Percentiles rank a stretch among this genome's conserved stretches.
Conservation (phyloP, 1,140 invertebrate species). For the Caenorhabditis latens region DNA sequence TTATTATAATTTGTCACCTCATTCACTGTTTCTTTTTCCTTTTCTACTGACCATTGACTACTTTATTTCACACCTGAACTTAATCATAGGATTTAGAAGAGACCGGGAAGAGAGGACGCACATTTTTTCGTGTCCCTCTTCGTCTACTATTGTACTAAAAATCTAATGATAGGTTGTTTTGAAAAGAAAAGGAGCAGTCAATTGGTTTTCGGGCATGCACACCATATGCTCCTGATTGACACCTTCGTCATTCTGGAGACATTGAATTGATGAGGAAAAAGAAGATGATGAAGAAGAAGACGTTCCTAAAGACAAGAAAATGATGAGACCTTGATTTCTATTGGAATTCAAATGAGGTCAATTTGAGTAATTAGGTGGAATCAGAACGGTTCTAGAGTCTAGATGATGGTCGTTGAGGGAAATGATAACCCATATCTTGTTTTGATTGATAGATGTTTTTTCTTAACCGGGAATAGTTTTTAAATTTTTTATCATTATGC, state of each 20-base stretch:
- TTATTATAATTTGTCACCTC: slow-evolving; percentile 53
- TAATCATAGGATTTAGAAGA: slow-evolving; percentile 41
- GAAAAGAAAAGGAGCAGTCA: slow-evolving; percentile 39
- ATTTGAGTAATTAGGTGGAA: slow-evolving; percentile 53
- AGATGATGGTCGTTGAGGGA: neutral
- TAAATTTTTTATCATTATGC: neutral
- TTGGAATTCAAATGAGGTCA: slow-evolving; percentile 51
- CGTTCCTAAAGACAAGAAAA: slow-evolving; percentile 45
- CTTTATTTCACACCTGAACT: slow-evolving; percentile 48
- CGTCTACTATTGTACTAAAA: neutral
- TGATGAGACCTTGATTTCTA: slow-evolving; percentile 44
- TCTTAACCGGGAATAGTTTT: neutral
- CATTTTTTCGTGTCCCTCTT: slow-evolving; percentile 38
- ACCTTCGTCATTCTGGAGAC: slow-evolving; percentile 48
- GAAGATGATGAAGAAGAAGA: neutral
- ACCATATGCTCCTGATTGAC: slow-evolving; percentile 56
- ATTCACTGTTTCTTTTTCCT: slow-evolving; percentile 41
- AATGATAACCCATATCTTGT: neutral
- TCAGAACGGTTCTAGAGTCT: neutral
- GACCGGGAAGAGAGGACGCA: neutral
- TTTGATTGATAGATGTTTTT: neutral
- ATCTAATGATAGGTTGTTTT: slow-evolving; percentile 42
- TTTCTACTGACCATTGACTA: neutral
- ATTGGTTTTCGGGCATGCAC: slow-evolving; percentile 54
- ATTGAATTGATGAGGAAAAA: slow-evolving; percentile 42